A percentile compares a stretch with the other conserved stretches of the same genome.
Conservation (phyloP, 2,888 invertebrate genomes). For the Tipula confusa region DNA sequence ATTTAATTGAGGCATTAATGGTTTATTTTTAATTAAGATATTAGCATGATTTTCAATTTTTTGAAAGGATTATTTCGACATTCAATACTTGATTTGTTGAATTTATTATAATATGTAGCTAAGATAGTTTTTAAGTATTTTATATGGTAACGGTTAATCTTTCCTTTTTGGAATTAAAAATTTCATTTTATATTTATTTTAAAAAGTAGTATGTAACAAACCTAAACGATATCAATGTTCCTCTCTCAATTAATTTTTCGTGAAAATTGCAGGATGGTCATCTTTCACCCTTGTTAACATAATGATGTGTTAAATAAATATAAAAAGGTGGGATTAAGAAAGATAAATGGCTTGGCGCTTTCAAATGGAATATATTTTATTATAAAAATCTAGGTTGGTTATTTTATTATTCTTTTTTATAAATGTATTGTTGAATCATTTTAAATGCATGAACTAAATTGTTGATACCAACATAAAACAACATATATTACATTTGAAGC, state of each 20-base stretch:
- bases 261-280: slow-evolving; percentile 27
- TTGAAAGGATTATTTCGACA: not conserved
- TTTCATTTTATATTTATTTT: not conserved
- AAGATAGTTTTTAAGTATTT: not conserved
- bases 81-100: not conserved
- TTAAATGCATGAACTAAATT: not conserved
- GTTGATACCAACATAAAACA: not conserved
- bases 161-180: slow-evolving; percentile 26
- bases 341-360: slow-evolving; percentile 25
- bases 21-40: not conserved
- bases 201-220: not conserved
- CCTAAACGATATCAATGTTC: slow-evolving; percentile 14
- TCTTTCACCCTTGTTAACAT: slow-evolving; percentile 7
- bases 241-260: slow-evolving; percentile 3
- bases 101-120: not conserved
- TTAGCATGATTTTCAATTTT: too few relatives aligned
- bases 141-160: slow-evolving; percentile 3
- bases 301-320: not conserved
- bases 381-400: slow-evolving; percentile 1
- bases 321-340: slow-evolving; percentile 27
- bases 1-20: not conserved
- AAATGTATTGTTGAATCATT: not conserved
- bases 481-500: not conserved
- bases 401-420: not conserved
- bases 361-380: not conserved